These are phyloP conservation scores for Anoura caudifer DNA, from an alignment of 2,113 vertebrate genomes.

Conservation along the genomic window DNA sequence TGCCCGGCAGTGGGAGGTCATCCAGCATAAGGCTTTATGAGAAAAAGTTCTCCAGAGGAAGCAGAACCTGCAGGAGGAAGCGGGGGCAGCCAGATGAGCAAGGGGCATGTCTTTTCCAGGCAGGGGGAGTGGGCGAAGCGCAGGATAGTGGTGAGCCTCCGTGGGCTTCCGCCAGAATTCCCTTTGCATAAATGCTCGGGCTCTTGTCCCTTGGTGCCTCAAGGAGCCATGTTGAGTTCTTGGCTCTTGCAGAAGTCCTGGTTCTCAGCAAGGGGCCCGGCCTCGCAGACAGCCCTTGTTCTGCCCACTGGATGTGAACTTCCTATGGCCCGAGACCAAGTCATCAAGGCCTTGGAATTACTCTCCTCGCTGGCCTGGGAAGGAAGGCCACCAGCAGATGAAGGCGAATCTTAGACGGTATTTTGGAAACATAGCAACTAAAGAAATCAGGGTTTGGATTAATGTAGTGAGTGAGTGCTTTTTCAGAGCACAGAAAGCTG, in stretches of 20 bases:
- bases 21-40: background rate
- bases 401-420: background rate
- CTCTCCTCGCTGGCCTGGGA: background rate
- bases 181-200: background rate
- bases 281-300: background rate
- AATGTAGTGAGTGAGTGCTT: background rate
- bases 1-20: background rate
- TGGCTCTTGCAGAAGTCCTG: background rate
- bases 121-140: background rate
- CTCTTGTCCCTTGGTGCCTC: background rate
- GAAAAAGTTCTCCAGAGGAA: background rate
- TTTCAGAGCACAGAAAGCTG: background rate
- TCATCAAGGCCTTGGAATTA: background rate
- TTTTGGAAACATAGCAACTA: background rate
- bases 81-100: background rate
- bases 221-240: background rate
- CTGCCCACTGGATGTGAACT: background rate
- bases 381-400: background rate
- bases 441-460: background rate
- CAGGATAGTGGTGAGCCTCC: too few species aligned
- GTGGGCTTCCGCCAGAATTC: background rate
- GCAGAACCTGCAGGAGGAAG: background rate
- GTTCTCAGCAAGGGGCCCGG: background rate
- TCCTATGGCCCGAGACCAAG: background rate
- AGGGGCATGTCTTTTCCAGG: accelerated